Percentiles rank a stretch among this genome's conserved stretches.
These are phyloP conservation scores for Laspeyria flexula DNA, from an alignment of 2,888 invertebrate species.

Conservation along the genomic window DNA sequence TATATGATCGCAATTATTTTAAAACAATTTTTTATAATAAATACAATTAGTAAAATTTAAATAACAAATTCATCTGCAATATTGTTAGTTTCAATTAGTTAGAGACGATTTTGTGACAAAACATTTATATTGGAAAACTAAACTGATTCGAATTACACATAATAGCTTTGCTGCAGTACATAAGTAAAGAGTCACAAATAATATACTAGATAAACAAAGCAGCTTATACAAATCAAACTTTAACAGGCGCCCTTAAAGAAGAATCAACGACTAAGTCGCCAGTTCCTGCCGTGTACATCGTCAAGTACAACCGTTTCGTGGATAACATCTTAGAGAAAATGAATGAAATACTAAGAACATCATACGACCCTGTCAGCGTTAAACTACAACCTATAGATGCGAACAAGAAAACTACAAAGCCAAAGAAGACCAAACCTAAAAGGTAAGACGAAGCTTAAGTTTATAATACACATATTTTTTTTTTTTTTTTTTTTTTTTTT, in stretches of 20 bases:
- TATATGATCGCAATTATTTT: too few species aligned
- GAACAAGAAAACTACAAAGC: conserved; percentile 82
- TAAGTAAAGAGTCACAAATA: too few species aligned
- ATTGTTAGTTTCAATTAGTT: too few species aligned
- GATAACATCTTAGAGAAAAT: conserved; percentile 93
- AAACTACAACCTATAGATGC: conserved; percentile 87
- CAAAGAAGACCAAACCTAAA: conserved; percentile 75
- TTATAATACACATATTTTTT: neutral
- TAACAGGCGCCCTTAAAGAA: conserved; percentile 80
- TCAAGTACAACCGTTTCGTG: conserved; percentile 94
- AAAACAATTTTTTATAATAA: too few species aligned
- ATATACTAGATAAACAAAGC: too few species aligned
- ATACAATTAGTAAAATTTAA: too few species aligned
- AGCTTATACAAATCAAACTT: conserved; percentile 28
- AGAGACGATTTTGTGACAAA: too few species aligned
- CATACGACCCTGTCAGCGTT: conserved; percentile 94
- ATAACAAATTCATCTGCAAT: too few species aligned
- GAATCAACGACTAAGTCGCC: conserved; percentile 69
- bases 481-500: too few species aligned
- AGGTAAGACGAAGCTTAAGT: conserved; percentile 54
- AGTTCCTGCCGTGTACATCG: conserved; percentile 90
- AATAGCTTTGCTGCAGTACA: too few species aligned
- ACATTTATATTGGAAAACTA: too few species aligned
- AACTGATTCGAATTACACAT: too few species aligned
- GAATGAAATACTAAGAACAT: conserved; percentile 91